Percentiles rank a stretch among this genome's conserved stretches.
Conservation (phyloP, 64 coral and sea anemone species). For the Dendronephthya gigantea region DNA sequence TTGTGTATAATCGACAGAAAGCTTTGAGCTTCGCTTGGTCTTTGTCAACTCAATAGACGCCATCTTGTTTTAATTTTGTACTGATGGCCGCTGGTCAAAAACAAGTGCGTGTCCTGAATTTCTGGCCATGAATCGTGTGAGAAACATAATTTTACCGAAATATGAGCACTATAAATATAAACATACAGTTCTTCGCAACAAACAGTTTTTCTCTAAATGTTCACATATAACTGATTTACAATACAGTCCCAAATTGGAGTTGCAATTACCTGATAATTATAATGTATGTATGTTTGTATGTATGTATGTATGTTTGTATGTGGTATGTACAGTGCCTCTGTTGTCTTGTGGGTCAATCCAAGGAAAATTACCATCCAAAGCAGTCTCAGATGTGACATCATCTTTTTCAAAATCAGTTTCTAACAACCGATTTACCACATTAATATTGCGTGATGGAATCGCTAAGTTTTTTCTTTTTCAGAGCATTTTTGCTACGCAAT, state of each 20-base stretch:
- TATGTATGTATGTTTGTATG: background rate
- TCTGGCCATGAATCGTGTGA: background rate
- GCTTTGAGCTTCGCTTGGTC: too few species aligned
- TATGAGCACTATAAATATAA: too few species aligned
- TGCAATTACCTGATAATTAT: too few species aligned
- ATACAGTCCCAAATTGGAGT: too few species aligned
- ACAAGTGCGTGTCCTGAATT: too few species aligned
- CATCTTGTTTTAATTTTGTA: too few species aligned
- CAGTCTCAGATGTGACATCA: background rate
- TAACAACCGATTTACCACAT: background rate
- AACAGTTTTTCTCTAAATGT: too few species aligned
- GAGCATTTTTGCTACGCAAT: background rate
- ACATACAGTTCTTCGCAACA: too few species aligned
- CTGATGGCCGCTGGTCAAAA: too few species aligned
- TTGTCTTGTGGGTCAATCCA: background rate
- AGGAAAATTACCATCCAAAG: background rate
- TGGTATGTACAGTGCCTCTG: background rate
- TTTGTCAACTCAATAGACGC: too few species aligned
- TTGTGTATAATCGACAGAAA: background rate
- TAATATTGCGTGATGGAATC: background rate
- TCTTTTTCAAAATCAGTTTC: background rate
- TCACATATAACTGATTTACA: background rate
- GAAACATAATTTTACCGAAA: too few species aligned
- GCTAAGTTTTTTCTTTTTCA: slow-evolving; percentile 9
- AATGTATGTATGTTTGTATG: too few species aligned